phyloP scores from a whole-genome alignment of 2,888 invertebrate species.

The Amblyteles armatorius region DNA sequence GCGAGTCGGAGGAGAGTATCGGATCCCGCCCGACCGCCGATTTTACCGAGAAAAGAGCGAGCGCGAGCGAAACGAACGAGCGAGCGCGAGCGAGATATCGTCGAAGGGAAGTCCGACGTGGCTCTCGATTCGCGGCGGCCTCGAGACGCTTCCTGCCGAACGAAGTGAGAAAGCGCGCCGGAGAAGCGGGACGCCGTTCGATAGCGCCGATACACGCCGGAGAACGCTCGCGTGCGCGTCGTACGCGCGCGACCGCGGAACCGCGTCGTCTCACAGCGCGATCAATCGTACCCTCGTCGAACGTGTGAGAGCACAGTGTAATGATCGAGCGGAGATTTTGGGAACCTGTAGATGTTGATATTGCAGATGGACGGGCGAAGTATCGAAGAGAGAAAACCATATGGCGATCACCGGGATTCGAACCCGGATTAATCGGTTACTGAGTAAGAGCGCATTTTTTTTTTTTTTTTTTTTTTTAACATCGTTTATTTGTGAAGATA shows the following conservation, averaged over 20 bases:
- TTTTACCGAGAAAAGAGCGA: conserved; percentile 33
- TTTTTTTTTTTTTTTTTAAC: too few species aligned
- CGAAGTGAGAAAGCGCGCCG: conserved; percentile 43
- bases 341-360: too few species aligned
- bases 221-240: conserved; percentile 15
- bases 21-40: conserved; percentile 2
- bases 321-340: too few species aligned
- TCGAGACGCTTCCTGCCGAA: conserved; percentile 46
- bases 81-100: conserved; percentile 1
- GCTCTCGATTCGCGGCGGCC: conserved; percentile 47
- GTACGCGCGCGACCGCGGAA: background rate
- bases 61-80: background rate
- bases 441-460: too few species aligned
- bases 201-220: background rate
- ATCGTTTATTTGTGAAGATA: too few species aligned
- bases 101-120: conserved; percentile 14
- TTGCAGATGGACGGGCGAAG: too few species aligned
- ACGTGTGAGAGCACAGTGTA: too few species aligned
- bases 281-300: conserved; percentile 36
- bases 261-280: background rate
- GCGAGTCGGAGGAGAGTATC: conserved; percentile 31
- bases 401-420: too few species aligned
- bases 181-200: background rate
- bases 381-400: too few species aligned
- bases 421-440: too few species aligned